Percentiles rank a stretch among this genome's conserved stretches.
phyloP scores from a whole-genome alignment of 2,113 vertebrate genomes.

The Sciurus niger region DNA sequence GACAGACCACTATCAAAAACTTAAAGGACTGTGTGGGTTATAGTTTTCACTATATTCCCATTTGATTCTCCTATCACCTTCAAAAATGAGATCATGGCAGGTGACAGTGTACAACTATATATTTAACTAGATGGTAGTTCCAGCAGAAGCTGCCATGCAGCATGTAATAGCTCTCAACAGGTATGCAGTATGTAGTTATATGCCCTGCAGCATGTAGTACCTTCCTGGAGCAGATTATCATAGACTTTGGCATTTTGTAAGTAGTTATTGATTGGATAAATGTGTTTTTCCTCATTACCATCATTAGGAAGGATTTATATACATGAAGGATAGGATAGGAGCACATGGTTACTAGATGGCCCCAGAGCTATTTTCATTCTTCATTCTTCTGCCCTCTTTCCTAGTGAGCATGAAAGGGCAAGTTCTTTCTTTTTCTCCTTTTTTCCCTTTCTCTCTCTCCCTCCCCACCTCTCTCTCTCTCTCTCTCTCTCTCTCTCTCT shows the following conservation, averaged over 20 bases:
- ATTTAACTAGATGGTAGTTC: not conserved
- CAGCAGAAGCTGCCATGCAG: not conserved
- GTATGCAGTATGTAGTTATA: not conserved
- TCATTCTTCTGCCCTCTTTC: not conserved
- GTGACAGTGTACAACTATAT: not conserved
- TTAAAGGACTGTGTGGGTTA: not conserved
- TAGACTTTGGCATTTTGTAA: not conserved
- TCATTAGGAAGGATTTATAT: not conserved
- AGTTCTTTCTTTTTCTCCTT: not conserved
- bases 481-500: not conserved
- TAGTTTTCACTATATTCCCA: not conserved
- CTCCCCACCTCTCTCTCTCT: not conserved
- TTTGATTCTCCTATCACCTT: not conserved
- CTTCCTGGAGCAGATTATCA: not conserved
- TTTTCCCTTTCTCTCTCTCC: not conserved
- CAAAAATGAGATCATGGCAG: constrained; percentile 2
- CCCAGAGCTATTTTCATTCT: not conserved
- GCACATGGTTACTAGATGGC: not conserved
- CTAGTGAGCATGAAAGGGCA: not conserved
- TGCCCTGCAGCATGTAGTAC: not conserved
- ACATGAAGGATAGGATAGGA: not conserved
- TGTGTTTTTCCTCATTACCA: not conserved
- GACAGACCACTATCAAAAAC: not conserved
- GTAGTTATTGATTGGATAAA: not conserved
- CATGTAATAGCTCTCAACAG: not conserved